Base-by-base conservation (phyloP, 1,140 invertebrate species). In the Procambarus clarkii region DNA sequence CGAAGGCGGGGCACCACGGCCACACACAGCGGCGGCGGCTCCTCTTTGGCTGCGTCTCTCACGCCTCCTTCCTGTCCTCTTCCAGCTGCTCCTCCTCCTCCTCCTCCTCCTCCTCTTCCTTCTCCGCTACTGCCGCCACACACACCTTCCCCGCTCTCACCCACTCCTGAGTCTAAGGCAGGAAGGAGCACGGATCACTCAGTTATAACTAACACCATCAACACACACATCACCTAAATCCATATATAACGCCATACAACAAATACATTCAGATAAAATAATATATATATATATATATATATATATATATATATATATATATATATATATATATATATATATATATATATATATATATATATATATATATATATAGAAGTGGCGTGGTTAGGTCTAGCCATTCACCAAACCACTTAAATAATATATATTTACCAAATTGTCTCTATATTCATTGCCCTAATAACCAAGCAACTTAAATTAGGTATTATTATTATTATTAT, bases 1-100 rank as follows among this genome's bases (percentile, higher is more conserved):
- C 88, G 81, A 9, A 90, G 88, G 18, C 82, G 81, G 50, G 88
- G 88, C 54, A 90, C 88, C 81, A 90, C 88, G 48, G 88, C 88
- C 71, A 90, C 88, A 71, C 88, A 54, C 54, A 90, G 74, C 8
- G 50, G 81, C 0, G 50, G 74, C 3, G 48, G 81, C 8, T 81
- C 54, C n/a, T 46, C 74, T 44, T 34, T 45, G 5, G 46, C 86
- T 64, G 60, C 78, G 2, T 7, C 77, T 15, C 76, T 15, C 8
- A 15, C 82, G 4, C 83, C 69, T 15, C 78, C 78, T 46, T 60
- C 60, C 44, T 21, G 21, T 44, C 78, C 24, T 13, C 24, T 64
- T 45, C 60, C 86, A 21, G 54, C 60, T 34, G 34, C 64, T 2
- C 3, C 48, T 18, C 58, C 79, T 15, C 79, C n/a, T 21, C n/a